phyloP scores from a whole-genome alignment of 2,888 invertebrate species.

The Drosophila histrio region DNA sequence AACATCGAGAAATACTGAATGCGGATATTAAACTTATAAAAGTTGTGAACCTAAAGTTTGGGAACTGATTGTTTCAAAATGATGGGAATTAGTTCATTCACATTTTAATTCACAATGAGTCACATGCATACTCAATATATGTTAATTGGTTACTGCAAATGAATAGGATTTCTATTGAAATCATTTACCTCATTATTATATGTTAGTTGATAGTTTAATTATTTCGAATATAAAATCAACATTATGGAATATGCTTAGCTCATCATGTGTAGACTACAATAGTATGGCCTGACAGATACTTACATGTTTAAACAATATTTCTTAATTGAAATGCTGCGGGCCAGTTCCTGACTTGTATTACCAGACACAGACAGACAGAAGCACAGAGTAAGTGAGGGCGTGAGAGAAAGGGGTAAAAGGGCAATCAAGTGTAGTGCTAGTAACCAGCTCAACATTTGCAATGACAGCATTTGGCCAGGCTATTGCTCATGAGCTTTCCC shows the following conservation, averaged over 20 bases:
- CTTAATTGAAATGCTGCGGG: constrained; percentile 74
- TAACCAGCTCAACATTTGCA: constrained; percentile 64
- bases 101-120: background rate
- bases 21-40: constrained; percentile 2
- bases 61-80: background rate
- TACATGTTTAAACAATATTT: constrained; percentile 72
- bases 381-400: background rate
- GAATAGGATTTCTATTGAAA: background rate
- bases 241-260: background rate
- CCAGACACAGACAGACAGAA: constrained; percentile 27
- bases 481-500: constrained; percentile 66
- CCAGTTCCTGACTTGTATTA: constrained; percentile 50
- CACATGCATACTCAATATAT: constrained; percentile 2
- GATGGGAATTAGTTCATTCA: background rate
- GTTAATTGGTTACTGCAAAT: background rate
- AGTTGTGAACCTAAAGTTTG: background rate
- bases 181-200: background rate
- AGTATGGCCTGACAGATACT: constrained; percentile 30
- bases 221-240: constrained; percentile 1
- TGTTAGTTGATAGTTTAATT: constrained; percentile 31
- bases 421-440: constrained; percentile 11
- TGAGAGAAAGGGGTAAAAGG: background rate
- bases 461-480: constrained; percentile 67
- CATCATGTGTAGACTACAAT: constrained; percentile 20
- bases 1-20: background rate